Conservation (phyloP, 2,888 invertebrate species). For the Ophraella communa region DNA sequence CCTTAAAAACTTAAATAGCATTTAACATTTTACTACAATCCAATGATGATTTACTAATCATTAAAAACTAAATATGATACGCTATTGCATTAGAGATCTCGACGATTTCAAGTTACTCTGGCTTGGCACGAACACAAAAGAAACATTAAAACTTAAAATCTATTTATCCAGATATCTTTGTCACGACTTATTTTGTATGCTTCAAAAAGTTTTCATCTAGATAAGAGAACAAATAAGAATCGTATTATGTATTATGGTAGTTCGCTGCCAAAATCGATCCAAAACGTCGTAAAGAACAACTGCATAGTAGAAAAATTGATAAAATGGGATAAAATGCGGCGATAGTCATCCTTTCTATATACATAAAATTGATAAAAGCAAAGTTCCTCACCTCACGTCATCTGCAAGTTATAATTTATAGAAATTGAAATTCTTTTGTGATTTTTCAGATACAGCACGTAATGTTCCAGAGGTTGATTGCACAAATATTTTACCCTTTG, state of each 20-base stretch:
- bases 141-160: constrained; percentile 53
- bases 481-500: constrained; percentile 35
- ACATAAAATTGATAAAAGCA: constrained; percentile 44
- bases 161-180: constrained; percentile 53
- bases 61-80: neutral
- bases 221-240: constrained; percentile 34
- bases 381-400: constrained; percentile 42
- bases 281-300: constrained; percentile 45
- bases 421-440: constrained; percentile 44
- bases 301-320: constrained; percentile 43
- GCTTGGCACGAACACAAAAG: constrained; percentile 51
- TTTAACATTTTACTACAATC: too few species aligned
- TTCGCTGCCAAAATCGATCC: constrained; percentile 49
- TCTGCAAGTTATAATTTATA: constrained; percentile 46
- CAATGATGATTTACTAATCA: too few species aligned
- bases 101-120: constrained; percentile 23
- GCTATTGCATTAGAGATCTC: neutral
- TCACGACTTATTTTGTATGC: constrained; percentile 53
- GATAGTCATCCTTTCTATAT: constrained; percentile 44
- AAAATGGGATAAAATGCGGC: constrained; percentile 44
- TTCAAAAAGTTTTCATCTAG: constrained; percentile 48
- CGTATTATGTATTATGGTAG: constrained; percentile 50
- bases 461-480: constrained; percentile 36
- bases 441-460: constrained; percentile 43
- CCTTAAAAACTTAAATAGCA: too few species aligned